Evolutionary conservation across 2,797 vertebrate species (phyloP), one percentile per base, ranked within the genome.

Genomic region (Sternarchorhynchus goeldii): DNA sequence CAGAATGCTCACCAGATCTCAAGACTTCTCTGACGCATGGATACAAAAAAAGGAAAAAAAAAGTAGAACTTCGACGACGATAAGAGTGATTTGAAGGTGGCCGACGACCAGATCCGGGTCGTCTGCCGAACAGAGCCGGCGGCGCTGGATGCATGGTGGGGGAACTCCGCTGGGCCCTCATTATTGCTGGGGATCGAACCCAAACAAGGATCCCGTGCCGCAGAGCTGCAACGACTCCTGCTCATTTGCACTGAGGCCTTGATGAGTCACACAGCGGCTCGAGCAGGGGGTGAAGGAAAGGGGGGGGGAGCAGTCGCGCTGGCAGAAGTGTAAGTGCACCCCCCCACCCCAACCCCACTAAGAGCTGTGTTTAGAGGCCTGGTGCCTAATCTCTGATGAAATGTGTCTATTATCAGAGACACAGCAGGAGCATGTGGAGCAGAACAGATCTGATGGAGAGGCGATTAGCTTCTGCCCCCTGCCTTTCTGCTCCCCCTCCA

Each of bases 391-490:
- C 92, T 93, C 90, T 92, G 91, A 93, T 92, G 92, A 93, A 93
- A 93, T 90, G 91, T 90, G 86, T 85, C 92, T 92, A 94, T 93
- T 94, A 94, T 94, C 93, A 90, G 89, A 91, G 85, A 81, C 90
- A 91, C 90, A 91, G 91, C 1, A 39, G 88, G 92, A 94, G 93
- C 94, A 92, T 93, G 91, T 88, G 89, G 92, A 93, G 91, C 92
- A 93, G 93, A 93, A 93, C 92, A 91, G 92, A 94, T 94, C 92
- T 93, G 93, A 94, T 93, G 93, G 93, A 93, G 92, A 93, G 91
- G 87, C 92, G 93, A 94, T 94, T 94, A 94, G 92, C 93, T 92
- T 93, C 92, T 88, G 89, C 91, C 92, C 93, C 92, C 92, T 91
- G 91, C 91, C 90, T 91, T 25, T 92, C 90, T 92, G 91, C 91